These are phyloP conservation scores for Cyaniris semiargus DNA, from an alignment of 2,888 invertebrate genomes.

Conservation along the genomic window DNA sequence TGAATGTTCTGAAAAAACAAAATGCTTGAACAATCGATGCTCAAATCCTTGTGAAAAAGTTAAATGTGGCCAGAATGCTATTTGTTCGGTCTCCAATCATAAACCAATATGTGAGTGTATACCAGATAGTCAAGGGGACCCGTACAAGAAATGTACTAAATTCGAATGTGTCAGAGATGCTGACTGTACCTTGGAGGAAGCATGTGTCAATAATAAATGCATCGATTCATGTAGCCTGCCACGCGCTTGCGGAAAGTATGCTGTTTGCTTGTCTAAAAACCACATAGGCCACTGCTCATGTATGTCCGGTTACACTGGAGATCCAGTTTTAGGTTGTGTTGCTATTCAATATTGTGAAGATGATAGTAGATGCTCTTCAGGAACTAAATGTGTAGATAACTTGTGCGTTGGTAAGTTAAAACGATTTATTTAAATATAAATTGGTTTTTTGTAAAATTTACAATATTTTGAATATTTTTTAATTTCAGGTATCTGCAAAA, in stretches of 20 bases:
- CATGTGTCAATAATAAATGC: slow-evolving; percentile 90
- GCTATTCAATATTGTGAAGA: slow-evolving; percentile 90
- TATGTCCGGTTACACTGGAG: slow-evolving; percentile 90
- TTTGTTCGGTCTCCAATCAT: slow-evolving; percentile 86
- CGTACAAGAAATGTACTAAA: slow-evolving; percentile 84
- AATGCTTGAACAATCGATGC: slow-evolving; percentile 87
- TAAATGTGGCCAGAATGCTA: slow-evolving; percentile 88
- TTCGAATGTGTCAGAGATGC: slow-evolving; percentile 89
- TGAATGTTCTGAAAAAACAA: slow-evolving; percentile 89
- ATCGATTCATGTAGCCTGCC: slow-evolving; percentile 89
- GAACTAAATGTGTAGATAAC: slow-evolving; percentile 90
- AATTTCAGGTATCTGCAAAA: slow-evolving; percentile 85
- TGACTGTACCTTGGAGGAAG: slow-evolving; percentile 85
- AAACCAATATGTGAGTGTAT: slow-evolving; percentile 88
- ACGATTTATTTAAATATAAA: background rate
- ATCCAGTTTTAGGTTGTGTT: slow-evolving; percentile 91
- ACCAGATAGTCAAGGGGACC: slow-evolving; percentile 87
- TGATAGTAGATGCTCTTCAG: slow-evolving; percentile 90
- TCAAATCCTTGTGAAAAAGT: slow-evolving; percentile 86
- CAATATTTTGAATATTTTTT: slow-evolving; percentile 20
- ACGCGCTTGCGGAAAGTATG: slow-evolving; percentile 91
- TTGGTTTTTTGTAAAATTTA: background rate
- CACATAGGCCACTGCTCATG: slow-evolving; percentile 93
- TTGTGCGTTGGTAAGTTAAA: slow-evolving; percentile 85
- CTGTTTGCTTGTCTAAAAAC: slow-evolving; percentile 87